Evolutionary conservation across 2,113 vertebrate species (phyloP), one percentile per base, ranked within the genome.

Genomic region (Forbesichthys papilliferus): DNA sequence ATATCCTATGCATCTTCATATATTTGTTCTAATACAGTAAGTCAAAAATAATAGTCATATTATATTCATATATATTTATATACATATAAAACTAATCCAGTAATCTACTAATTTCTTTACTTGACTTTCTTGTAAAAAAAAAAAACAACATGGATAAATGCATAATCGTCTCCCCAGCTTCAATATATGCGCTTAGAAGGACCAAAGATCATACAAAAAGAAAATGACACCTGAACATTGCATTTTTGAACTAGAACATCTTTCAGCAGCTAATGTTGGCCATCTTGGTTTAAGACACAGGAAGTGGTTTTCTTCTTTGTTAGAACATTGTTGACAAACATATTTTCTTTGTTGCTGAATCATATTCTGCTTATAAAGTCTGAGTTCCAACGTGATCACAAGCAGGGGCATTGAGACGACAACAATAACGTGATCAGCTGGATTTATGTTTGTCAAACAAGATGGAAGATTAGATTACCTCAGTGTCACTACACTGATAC

Each of bases 51-150:
- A 93, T 93, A 91, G 81, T 92, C 80, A 88, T 90, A 88, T 80
- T 65, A 88, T 87, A 87, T 82, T 87, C 79, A 71, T 85, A 84
- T 67, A 57, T 84, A 86, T 67, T 75, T 89, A 88, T 74, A 84
- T 80, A 74, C 91, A 91, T 93, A 93, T 82, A 93, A 93, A 93
- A 93, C 91, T 93, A 93, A 92, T 93, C 89, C 87, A 90, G 87
- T 92, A 85, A 87, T 89, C 88, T 92, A 91, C 90, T 86, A 87
- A 91, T 82, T 88, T 90, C 86, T 85, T 88, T 80, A 90, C 82
- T 87, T 86, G 74, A 87, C 80, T 88, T 90, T 75, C 86, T 85
- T 83, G 79, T 91, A 90, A 87, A 92, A 90, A 89, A 90, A 89
- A 80, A 72, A 42, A 60, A 88, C 78, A 87, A 88, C 82, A 89